Evolutionary conservation across 2,888 invertebrate genomes (phyloP).

Genomic region (Diachrysia chrysitis): DNA sequence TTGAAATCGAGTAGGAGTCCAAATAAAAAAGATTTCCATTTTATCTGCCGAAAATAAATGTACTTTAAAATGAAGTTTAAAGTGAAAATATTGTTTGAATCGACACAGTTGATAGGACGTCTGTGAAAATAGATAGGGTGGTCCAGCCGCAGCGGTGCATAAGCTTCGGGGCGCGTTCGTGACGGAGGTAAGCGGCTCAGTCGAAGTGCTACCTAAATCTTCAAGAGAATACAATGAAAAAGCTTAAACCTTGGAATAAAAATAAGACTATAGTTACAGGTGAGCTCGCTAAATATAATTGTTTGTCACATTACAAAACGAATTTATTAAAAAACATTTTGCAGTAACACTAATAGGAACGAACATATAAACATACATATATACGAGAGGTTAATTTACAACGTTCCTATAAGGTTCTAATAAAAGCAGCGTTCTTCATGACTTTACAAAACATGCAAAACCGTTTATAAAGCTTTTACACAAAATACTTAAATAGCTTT

Average conservation of each 20-base stretch:
- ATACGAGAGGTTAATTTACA: too few species aligned
- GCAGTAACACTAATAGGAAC: too few species aligned
- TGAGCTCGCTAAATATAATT: neutral
- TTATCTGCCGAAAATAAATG: constrained; percentile 8
- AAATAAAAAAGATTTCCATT: neutral
- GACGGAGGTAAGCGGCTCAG: constrained; percentile 78
- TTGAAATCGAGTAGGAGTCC: too few species aligned
- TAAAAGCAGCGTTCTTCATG: too few species aligned
- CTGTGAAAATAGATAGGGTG: constrained; percentile 80
- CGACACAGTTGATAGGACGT: constrained; percentile 67
- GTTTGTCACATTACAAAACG: neutral
- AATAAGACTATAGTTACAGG: constrained; percentile 20
- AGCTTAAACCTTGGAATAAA: constrained; percentile 45
- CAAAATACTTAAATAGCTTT: too few species aligned
- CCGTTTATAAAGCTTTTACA: neutral
- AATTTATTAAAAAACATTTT: too few species aligned
- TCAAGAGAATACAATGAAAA: constrained; percentile 51
- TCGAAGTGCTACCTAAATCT: constrained; percentile 58
- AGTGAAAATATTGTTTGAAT: constrained; percentile 60
- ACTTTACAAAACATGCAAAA: neutral
- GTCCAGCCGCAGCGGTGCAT: constrained; percentile 63
- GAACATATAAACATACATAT: too few species aligned
- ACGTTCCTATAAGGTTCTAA: too few species aligned
- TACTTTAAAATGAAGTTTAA: constrained; percentile 42
- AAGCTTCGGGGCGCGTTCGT: constrained; percentile 67